These are phyloP conservation scores for Apis cerana DNA, from an alignment of 1,140 invertebrate species.

Conservation along the genomic window DNA sequence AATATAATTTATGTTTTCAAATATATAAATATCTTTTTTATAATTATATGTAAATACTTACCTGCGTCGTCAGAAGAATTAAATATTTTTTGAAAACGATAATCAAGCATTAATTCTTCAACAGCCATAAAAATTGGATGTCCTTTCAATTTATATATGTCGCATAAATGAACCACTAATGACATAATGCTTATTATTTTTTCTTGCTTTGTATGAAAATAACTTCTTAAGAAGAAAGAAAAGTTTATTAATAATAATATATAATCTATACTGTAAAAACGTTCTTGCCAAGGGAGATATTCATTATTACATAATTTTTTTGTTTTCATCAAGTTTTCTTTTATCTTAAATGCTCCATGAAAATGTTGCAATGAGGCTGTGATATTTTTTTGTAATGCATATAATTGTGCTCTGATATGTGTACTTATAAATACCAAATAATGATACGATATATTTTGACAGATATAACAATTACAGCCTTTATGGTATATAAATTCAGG, in stretches of 20 bases:
- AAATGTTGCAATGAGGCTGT: constrained; percentile 70
- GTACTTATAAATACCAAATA: constrained; percentile 70
- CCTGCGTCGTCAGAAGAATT: constrained; percentile 21
- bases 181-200: constrained; percentile 42
- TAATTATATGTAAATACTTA: constrained; percentile 22
- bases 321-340: constrained; percentile 17
- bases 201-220: constrained; percentile 11
- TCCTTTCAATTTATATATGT: constrained; percentile 59
- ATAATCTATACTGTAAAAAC: constrained; percentile 62
- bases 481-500: constrained; percentile 71
- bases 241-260: constrained; percentile 70
- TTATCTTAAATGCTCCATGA: constrained; percentile 71
- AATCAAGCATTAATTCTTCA: constrained; percentile 50
- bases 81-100: constrained; percentile 39
- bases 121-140: constrained; percentile 66
- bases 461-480: constrained; percentile 73
- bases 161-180: constrained; percentile 60
- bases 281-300: constrained; percentile 45
- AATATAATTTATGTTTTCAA: not conserved
- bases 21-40: not conserved
- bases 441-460: constrained; percentile 70
- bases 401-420: constrained; percentile 73
- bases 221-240: constrained; percentile 58
- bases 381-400: constrained; percentile 63
- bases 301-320: not conserved